Percentiles rank a stretch among this genome's conserved stretches.
phyloP scores from a whole-genome alignment of 2,888 invertebrate genomes.

The Anthrax anthrax region DNA sequence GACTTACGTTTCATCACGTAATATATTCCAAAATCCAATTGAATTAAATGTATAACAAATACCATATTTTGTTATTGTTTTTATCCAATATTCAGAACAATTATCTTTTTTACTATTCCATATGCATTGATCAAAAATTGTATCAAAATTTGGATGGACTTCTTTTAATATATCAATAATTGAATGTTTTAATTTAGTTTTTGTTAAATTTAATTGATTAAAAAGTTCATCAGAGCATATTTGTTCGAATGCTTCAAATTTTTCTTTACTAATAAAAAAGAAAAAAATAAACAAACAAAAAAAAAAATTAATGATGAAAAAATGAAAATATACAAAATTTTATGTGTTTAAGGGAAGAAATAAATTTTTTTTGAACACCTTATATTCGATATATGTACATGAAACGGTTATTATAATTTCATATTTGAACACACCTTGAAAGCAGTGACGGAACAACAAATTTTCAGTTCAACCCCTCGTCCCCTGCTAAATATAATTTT shows the following conservation, averaged over 20 bases:
- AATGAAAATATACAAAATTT: too few species aligned
- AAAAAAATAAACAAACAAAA: too few species aligned
- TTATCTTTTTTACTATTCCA: conserved; percentile 1
- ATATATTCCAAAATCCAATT: conserved; percentile 3
- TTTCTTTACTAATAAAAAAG: not conserved
- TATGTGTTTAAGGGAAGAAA: too few species aligned
- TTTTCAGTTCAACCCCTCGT: too few species aligned
- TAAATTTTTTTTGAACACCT: too few species aligned
- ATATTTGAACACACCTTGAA: too few species aligned
- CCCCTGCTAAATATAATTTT: too few species aligned
- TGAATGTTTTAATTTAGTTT: not conserved
- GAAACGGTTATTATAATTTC: too few species aligned
- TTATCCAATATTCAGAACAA: conserved; percentile 1
- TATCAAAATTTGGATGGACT: not conserved
- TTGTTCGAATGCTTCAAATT: not conserved
- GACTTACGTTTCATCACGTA: too few species aligned
- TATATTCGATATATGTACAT: too few species aligned
- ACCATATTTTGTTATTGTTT: conserved; percentile 4
- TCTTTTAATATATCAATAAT: not conserved
- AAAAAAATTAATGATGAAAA: too few species aligned
- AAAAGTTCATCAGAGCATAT: not conserved
- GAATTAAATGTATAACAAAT: conserved; percentile 7
- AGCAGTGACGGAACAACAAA: too few species aligned
- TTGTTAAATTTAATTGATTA: not conserved
- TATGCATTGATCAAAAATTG: conserved; percentile 1